Evolutionary conservation across 2,113 vertebrate species (phyloP).

Genomic region (Hypomesus transpacificus): DNA sequence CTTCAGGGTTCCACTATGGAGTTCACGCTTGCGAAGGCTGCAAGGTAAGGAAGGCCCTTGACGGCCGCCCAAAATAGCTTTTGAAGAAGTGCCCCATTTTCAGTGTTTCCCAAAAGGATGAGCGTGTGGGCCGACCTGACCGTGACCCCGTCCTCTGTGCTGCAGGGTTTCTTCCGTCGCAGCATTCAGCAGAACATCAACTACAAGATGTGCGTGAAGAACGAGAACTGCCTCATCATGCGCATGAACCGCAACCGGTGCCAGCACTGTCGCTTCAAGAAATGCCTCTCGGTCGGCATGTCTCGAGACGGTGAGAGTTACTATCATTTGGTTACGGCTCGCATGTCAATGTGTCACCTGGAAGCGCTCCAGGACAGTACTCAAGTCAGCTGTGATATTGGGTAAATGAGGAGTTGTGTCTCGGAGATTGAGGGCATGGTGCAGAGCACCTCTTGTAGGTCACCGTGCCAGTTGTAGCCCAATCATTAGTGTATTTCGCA

Average conservation of each 20-base stretch:
- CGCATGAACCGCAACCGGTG: constrained; percentile 80
- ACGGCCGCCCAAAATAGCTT: neutral
- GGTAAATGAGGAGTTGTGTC: constrained; percentile 22
- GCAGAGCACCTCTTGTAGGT: constrained; percentile 47
- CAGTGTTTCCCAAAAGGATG: neutral
- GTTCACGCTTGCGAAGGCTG: constrained; percentile 80
- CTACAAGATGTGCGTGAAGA: constrained; percentile 82
- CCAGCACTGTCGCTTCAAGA: constrained; percentile 81
- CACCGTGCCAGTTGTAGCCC: constrained; percentile 56
- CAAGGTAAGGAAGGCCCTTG: constrained; percentile 63
- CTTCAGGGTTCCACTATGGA: constrained; percentile 81
- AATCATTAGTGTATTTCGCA: constrained; percentile 39
- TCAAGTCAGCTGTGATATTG: constrained; percentile 36
- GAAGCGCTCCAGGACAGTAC: neutral
- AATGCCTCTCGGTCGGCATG: constrained; percentile 80
- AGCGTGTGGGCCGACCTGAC: neutral
- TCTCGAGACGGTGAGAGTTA: constrained; percentile 76
- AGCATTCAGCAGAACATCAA: constrained; percentile 82
- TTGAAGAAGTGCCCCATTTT: neutral
- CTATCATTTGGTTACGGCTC: neutral
- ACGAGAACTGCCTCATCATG: constrained; percentile 78
- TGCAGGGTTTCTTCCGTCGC: constrained; percentile 77
- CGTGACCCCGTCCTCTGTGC: constrained; percentile 13
- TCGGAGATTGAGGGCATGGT: constrained; percentile 10
- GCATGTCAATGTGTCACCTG: constrained; percentile 19